phyloP scores from a whole-genome alignment of 2,113 vertebrate species.

The Pachypanchax playfairii region DNA sequence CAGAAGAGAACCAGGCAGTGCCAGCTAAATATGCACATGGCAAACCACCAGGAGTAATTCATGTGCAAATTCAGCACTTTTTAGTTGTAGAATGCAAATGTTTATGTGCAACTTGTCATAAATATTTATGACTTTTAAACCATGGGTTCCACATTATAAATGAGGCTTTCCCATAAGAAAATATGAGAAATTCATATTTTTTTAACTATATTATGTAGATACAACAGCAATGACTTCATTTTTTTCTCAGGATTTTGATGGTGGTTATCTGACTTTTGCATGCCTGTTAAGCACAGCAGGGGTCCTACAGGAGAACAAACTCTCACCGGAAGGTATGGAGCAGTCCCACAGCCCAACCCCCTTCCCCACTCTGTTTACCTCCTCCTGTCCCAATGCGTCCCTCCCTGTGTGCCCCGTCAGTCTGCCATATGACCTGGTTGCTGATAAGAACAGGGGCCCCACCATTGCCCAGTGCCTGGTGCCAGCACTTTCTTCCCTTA shows the following conservation, averaged over 20 bases:
- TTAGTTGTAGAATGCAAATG: constrained; percentile 22
- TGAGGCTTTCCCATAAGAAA: constrained; percentile 41
- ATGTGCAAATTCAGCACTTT: constrained; percentile 34
- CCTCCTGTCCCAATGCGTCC: constrained; percentile 45
- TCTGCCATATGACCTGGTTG: constrained; percentile 62
- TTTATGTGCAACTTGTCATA: constrained; percentile 4
- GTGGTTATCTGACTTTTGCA: constrained; percentile 75
- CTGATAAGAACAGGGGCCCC: constrained; percentile 76
- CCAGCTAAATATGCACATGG: constrained; percentile 64
- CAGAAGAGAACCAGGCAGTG: constrained; percentile 73
- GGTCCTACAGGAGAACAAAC: constrained; percentile 75
- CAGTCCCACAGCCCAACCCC: constrained; percentile 55
- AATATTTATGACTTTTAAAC: constrained; percentile 13
- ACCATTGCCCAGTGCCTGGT: constrained; percentile 57
- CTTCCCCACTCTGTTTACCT: constrained; percentile 44
- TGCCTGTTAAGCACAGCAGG: constrained; percentile 77
- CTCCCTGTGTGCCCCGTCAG: constrained; percentile 52
- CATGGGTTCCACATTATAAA: constrained; percentile 1
- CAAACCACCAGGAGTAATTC: constrained; percentile 43
- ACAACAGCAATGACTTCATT: constrained; percentile 40
- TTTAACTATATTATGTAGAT: constrained; percentile 18
- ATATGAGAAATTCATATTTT: constrained; percentile 24
- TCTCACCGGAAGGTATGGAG: constrained; percentile 39
- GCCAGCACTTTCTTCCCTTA: constrained; percentile 69
- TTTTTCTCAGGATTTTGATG: constrained; percentile 57